Conservation (phyloP, 2,888 invertebrate species). For the Machimus rusticus region DNA sequence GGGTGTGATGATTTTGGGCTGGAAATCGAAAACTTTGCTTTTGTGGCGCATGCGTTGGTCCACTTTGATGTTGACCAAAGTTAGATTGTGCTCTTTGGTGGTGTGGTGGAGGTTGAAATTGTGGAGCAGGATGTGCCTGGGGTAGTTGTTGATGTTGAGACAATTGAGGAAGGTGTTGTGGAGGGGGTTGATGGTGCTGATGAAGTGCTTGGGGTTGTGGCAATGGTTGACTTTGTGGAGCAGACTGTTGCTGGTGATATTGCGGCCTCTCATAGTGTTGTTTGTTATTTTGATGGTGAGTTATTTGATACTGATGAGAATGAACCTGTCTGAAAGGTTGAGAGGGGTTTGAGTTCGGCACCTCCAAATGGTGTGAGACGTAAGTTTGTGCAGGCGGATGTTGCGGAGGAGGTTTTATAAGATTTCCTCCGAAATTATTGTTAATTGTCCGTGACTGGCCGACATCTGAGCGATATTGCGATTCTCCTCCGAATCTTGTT, state of each 20-base stretch:
- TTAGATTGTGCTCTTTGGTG: not conserved
- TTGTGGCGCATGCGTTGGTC: not conserved
- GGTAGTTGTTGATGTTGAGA: constrained; percentile 55
- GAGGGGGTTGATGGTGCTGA: constrained; percentile 47
- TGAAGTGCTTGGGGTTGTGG: constrained; percentile 10
- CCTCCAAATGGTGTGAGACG: constrained; percentile 43
- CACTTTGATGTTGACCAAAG: not conserved
- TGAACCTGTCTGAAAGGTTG: constrained; percentile 50
- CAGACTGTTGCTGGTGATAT: constrained; percentile 40
- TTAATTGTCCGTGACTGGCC: constrained; percentile 1
- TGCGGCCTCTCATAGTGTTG: constrained; percentile 19
- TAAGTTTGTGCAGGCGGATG: constrained; percentile 42
- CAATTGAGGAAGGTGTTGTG: constrained; percentile 47
- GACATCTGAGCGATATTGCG: not conserved
- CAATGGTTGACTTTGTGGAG: constrained; percentile 15
- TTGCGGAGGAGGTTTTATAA: not conserved
- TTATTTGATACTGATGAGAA: constrained; percentile 51
- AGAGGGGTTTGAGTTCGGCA: constrained; percentile 39
- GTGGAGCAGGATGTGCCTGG: constrained; percentile 53
- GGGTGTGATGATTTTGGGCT: not conserved
- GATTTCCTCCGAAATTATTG: not conserved
- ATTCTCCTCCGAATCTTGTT: not conserved
- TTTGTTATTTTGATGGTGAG: constrained; percentile 49
- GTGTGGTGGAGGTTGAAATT: constrained; percentile 33
- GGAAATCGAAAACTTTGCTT: constrained; percentile 10